These are phyloP conservation scores for Spheniscus humboldti DNA, from an alignment of 2,797 vertebrate genomes.

Conservation along the genomic window DNA sequence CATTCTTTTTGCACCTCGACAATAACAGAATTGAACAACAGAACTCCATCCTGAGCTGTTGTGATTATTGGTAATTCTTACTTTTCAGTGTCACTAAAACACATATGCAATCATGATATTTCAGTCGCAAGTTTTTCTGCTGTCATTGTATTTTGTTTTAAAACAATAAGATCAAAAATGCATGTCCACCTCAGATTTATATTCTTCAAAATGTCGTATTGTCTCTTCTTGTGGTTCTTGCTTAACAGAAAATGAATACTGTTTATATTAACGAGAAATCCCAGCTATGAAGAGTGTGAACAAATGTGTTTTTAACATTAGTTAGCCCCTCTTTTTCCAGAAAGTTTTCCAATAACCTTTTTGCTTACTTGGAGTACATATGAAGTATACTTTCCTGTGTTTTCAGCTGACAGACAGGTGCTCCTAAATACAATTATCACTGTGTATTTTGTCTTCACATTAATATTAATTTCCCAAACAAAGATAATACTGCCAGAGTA, in stretches of 20 bases:
- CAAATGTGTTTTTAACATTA: constrained; percentile 28
- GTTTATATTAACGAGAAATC: not conserved
- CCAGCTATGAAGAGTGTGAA: not conserved
- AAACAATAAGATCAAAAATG: constrained; percentile 43
- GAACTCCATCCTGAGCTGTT: not conserved
- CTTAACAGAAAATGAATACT: constrained; percentile 52
- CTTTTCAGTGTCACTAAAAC: constrained; percentile 26
- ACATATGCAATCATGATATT: not conserved
- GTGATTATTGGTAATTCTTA: constrained; percentile 16
- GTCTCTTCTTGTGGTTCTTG: not conserved
- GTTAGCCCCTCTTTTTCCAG: not conserved
- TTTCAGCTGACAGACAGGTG: constrained; percentile 20
- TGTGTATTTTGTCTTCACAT: constrained; percentile 3
- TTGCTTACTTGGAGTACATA: not conserved
- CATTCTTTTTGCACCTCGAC: constrained; percentile 10
- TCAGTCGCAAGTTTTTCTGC: not conserved
- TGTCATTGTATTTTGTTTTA: not conserved
- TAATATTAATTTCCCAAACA: constrained; percentile 34
- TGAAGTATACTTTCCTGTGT: not conserved
- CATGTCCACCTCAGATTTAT: not conserved
- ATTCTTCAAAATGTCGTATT: constrained; percentile 21
- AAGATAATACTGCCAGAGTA: constrained; percentile 27
- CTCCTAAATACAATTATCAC: constrained; percentile 29
- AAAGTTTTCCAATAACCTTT: constrained; percentile 22
- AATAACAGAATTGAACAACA: constrained; percentile 22